These are phyloP conservation scores for Periophthalmus modestus DNA, from an alignment of 2,113 vertebrate species.

Conservation along the genomic window DNA sequence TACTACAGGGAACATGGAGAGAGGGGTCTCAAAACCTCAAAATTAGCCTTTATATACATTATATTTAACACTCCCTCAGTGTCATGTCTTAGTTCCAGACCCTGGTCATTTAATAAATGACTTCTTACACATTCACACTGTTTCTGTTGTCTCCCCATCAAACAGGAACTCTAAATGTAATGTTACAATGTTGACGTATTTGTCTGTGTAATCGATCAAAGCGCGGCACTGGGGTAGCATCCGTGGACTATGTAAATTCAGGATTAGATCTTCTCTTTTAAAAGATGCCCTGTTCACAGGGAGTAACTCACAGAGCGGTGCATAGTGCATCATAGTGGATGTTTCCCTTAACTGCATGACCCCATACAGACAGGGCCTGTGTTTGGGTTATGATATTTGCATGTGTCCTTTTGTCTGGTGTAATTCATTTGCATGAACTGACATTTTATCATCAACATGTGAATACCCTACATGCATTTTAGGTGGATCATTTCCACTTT, in stretches of 20 bases:
- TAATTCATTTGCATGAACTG: conserved; percentile 51
- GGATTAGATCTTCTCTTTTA: background rate
- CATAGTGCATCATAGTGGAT: background rate
- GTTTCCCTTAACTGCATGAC: conserved; percentile 1
- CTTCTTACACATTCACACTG: conserved; percentile 24
- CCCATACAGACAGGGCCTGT: background rate
- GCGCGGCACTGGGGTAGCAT: conserved; percentile 61
- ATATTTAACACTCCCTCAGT: background rate
- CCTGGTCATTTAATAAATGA: conserved; percentile 28
- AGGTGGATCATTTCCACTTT: background rate
- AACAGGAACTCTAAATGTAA: conserved; percentile 29
- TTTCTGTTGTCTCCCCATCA: conserved; percentile 18
- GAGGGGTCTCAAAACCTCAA: conserved; percentile 12
- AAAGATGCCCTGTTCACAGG: background rate
- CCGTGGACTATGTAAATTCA: conserved; percentile 18
- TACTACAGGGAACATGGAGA: conserved; percentile 44
- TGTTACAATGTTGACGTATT: conserved; percentile 48
- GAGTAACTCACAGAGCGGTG: background rate
- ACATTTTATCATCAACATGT: background rate
- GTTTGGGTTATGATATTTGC: conserved; percentile 42
- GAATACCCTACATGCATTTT: background rate
- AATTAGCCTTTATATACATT: background rate
- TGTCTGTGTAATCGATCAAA: conserved; percentile 50
- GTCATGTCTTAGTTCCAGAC: conserved; percentile 34
- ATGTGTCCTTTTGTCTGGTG: conserved; percentile 42